A percentile compares a stretch with the other conserved stretches of the same genome.
Conservation (phyloP, 2,888 invertebrate species). For the Corbicula japonica region DNA sequence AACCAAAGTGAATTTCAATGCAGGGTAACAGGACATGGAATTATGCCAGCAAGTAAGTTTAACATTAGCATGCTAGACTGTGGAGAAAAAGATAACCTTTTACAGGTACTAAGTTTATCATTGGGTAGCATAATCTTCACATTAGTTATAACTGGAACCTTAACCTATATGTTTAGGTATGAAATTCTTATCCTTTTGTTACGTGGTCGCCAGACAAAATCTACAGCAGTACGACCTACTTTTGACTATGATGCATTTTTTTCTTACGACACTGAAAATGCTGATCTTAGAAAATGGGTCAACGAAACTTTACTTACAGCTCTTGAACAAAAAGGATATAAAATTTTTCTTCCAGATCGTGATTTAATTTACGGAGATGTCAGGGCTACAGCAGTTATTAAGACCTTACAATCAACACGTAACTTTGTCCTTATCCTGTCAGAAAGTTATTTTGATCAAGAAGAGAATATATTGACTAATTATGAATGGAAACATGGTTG, state of each 20-base stretch:
- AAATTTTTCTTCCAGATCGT: constrained; percentile 20
- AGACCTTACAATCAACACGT: constrained; percentile 5
- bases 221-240: not conserved
- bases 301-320: constrained; percentile 7
- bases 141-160: not conserved
- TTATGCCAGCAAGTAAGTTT: not conserved
- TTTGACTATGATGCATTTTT: constrained; percentile 27
- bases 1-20: not conserved
- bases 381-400: not conserved
- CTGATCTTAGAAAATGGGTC: constrained; percentile 36
- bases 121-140: not conserved
- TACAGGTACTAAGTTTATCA: not conserved
- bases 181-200: constrained; percentile 19
- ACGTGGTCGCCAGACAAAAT: not conserved
- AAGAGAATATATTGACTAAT: not conserved
- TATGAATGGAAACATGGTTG: constrained; percentile 7
- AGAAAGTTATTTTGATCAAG: not conserved
- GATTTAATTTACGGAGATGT: constrained; percentile 14
- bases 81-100: not conserved
- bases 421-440: not conserved
- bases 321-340: constrained; percentile 16
- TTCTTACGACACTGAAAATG: constrained; percentile 40
- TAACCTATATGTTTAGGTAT: constrained; percentile 16
- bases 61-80: not conserved
- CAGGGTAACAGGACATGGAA: not conserved